Conservation (phyloP, 2,797 vertebrate species). For the Paguma larvata region DNA sequence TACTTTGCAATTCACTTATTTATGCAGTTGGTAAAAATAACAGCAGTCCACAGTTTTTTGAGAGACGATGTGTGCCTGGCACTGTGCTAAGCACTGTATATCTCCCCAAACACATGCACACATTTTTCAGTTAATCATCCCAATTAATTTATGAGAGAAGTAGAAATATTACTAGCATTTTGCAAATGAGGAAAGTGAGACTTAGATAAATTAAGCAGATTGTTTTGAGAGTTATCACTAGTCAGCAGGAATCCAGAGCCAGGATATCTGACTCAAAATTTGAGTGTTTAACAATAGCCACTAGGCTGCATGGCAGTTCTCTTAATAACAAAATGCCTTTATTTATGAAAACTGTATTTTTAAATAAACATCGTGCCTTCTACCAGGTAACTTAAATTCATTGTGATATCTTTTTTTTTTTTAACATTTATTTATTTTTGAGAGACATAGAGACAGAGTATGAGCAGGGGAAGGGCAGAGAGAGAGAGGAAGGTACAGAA, state of each 20-base stretch:
- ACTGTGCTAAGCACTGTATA: background rate
- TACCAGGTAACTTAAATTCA: background rate
- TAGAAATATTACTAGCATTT: background rate
- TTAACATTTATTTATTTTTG: no score
- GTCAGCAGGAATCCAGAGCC: background rate
- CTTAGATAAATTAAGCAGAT: background rate
- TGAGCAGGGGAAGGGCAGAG: no score
- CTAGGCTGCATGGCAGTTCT: background rate
- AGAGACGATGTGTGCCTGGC: background rate
- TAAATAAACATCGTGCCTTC: background rate
- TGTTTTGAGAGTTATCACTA: background rate
- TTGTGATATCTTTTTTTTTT: background rate
- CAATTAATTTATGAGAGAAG: background rate
- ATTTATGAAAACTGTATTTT: background rate
- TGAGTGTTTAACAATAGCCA: background rate
- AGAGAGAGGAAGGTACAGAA: no score
- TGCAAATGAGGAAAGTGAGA: background rate
- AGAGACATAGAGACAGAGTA: no score
- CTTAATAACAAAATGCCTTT: background rate
- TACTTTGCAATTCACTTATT: background rate
- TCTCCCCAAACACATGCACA: background rate
- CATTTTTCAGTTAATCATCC: background rate
- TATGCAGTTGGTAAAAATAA: background rate
- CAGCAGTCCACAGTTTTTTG: background rate
- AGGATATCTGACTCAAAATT: background rate